Evolutionary conservation across 2,113 vertebrate species (phyloP).

Genomic region (Stictonetta naevosa): DNA sequence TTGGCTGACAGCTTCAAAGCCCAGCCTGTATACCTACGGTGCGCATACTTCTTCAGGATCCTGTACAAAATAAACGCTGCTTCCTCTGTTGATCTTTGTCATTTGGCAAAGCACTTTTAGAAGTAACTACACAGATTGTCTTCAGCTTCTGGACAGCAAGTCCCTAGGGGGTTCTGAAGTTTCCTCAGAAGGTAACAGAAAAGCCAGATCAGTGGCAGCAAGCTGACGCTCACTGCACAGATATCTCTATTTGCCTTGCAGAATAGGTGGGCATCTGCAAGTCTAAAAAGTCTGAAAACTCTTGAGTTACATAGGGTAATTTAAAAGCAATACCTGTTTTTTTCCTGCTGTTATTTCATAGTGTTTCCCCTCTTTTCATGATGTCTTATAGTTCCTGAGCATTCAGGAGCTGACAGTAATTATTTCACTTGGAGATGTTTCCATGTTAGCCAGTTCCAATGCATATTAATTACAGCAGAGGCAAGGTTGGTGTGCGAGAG

Average conservation of each 20-base stretch:
- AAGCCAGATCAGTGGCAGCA: background rate
- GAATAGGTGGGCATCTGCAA: background rate
- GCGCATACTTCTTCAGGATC: background rate
- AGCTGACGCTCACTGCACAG: background rate
- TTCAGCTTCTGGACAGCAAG: background rate
- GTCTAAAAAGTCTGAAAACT: background rate
- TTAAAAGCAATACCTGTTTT: background rate
- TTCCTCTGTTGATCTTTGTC: background rate
- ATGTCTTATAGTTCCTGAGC: background rate
- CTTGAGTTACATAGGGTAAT: fast-evolving
- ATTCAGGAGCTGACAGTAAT: background rate
- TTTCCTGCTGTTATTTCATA: background rate
- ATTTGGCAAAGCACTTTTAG: background rate
- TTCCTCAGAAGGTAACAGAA: background rate
- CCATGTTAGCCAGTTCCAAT: background rate
- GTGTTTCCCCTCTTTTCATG: fast-evolving
- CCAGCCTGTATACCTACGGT: background rate
- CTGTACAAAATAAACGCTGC: background rate
- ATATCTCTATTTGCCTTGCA: background rate
- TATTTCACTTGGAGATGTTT: background rate
- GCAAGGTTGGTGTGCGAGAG: background rate
- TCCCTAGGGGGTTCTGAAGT: background rate
- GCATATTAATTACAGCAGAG: background rate
- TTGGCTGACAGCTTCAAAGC: background rate
- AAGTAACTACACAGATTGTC: background rate